Evolutionary conservation across 64 coral and sea anemone species (phyloP), one percentile per base, ranked within the genome.

Genomic region (Pocillopora damicornis): DNA sequence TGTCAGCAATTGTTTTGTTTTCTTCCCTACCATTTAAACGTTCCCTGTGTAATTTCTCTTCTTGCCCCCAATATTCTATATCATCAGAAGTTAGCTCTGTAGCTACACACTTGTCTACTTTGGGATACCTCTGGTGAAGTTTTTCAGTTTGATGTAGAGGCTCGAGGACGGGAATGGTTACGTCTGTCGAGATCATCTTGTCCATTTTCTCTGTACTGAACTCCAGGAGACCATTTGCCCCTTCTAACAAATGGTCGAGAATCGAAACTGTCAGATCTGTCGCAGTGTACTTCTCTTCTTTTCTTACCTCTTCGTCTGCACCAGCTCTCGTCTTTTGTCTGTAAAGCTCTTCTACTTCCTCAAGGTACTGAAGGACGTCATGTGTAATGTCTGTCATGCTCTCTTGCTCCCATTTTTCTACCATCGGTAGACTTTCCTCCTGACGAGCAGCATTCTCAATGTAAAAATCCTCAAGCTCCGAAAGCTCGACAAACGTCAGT

Each of bases 351-450:
- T 85, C 64, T 18, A 35, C 63, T 58, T 87, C 58, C 25, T 87
- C 90, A 17, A 92, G 66, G 63, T 87, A 92, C 22, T 60, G 36
- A 36, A 92, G 69, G 36, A 79, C 83, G 60, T 79, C 76, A 22
- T 87, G 26, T 13, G 90, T 92, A 35, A 92, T 79, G 45, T 90
- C 88, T 74, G 89, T 90, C 73, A 90, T 90, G 38, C 78, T 81
- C 18, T 89, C 88, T 61, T 69, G 30, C 5, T 89, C 88, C 56
- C 42, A 81, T 81, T 59, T 89, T 59, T 78, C 72, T 20, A 85
- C 81, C 11, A 73, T 12, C 22, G 65, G 81, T 4, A 37, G 26
- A 13, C 11, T 13, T 42, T 66, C 63, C 64, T 72, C 23, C 37
- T 58, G 1, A 58, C 61, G 37, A 11, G 81, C 81, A 23, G 81